Conservation (phyloP, 2,113 vertebrate species). For the Clarias gariepinus region DNA sequence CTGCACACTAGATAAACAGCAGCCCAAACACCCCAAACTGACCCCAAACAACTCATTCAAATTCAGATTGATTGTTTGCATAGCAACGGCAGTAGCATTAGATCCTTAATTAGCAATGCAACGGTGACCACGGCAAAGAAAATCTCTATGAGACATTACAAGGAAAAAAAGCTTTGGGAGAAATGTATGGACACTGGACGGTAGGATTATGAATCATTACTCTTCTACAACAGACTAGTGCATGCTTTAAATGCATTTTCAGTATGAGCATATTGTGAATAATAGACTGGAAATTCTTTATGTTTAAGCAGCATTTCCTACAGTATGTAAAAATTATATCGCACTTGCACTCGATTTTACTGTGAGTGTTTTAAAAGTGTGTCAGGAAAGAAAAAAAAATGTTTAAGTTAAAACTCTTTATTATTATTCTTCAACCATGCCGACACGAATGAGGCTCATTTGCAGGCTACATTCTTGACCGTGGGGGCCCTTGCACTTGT, state of each 20-base stretch:
- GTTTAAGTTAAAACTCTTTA: not conserved
- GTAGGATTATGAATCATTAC: not conserved
- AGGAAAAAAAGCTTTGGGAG: not conserved
- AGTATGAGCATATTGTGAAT: not conserved
- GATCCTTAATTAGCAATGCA: not conserved
- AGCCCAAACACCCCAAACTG: no score
- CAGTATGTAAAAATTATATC: not conserved
- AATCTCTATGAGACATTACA: not conserved
- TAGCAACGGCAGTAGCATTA: not conserved
- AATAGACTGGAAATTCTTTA: not conserved
- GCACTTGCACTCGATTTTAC: not conserved
- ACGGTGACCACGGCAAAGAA: not conserved
- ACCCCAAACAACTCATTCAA: not conserved
- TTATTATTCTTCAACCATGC: not conserved
- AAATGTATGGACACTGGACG: not conserved
- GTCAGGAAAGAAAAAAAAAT: not conserved
- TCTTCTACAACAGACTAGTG: not conserved
- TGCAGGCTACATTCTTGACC: constrained; percentile 12
- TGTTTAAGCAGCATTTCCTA: not conserved
- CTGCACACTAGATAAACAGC: not conserved
- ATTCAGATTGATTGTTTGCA: not conserved
- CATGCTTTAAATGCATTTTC: not conserved
- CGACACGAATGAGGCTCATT: not conserved
- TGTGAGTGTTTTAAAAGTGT: not conserved
- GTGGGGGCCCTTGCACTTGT: constrained; percentile 14